Conservation (phyloP, 2,797 vertebrate species). For the Arctocebus calabarensis region DNA sequence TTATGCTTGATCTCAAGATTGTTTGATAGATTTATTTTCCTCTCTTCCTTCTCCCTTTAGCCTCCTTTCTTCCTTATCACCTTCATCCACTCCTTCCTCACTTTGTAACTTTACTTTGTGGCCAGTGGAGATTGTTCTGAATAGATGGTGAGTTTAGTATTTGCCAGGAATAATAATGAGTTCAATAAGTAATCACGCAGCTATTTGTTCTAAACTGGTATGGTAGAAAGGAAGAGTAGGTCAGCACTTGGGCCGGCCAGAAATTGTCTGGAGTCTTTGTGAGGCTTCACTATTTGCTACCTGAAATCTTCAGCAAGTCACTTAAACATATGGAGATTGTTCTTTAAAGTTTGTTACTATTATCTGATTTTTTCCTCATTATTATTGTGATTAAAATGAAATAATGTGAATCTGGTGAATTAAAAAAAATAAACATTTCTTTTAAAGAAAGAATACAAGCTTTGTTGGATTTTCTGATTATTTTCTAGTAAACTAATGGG, state of each 20-base stretch:
- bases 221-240: not conserved
- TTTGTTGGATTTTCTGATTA: conserved; percentile 64
- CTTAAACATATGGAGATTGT: conserved; percentile 49
- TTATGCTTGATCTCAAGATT: not conserved
- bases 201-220: not conserved
- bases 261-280: conserved; percentile 26
- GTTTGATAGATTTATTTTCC: conserved; percentile 50
- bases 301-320: conserved; percentile 5
- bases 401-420: conserved; percentile 7
- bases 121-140: not conserved
- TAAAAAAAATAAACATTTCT: not conserved
- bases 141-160: not conserved
- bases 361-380: not conserved
- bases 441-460: not conserved
- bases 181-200: conserved; percentile 5
- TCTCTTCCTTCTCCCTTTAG: not conserved
- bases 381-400: conserved; percentile 61
- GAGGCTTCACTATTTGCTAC: conserved; percentile 8
- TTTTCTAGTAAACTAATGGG: conserved; percentile 27
- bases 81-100: not conserved
- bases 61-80: not conserved
- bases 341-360: conserved; percentile 53
- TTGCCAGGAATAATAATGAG: conserved; percentile 37
- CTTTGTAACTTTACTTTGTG: conserved; percentile 14
- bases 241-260: not conserved